Evolutionary conservation across 2,797 vertebrate species (phyloP), one percentile per base, ranked within the genome.

Genomic region (Scarus forsteni): DNA sequence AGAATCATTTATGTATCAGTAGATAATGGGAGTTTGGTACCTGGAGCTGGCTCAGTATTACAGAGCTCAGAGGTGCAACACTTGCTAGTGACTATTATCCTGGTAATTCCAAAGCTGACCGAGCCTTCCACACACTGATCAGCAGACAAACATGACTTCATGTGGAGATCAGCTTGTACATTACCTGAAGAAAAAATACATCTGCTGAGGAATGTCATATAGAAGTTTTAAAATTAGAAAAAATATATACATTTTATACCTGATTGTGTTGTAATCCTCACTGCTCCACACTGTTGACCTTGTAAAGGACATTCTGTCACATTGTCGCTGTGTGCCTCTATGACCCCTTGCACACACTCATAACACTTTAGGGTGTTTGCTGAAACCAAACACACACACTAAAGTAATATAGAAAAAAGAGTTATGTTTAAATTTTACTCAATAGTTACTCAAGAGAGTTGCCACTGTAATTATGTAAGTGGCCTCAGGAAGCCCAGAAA

Each of bases 41-140:
- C 86, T 5, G 76, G 43, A 7, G 27, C 14, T 9, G 1, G 0
- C 2, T 57, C 2, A 7, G 0, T 5, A 76, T 92, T 94, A 81
- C 92, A 94, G 10, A 77, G 65, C 0, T 79, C 34, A 0, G 75
- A 3, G 51, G 0, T 11, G 75, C 93, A 94, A 49, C 92, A 93
- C 2, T 48, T 19, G 50, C 1, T 72, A 19, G 9, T 56, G 0
- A 86, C 0, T 0, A 39, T 0, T 0, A 16, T 56, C 59, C n/a
- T 73, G 35, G 0, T 0, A 0, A 18, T 0, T 64, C 87, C 92
- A 45, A 59, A 70, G 69, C 89, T 90, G 16, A 87, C 0, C 0
- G 89, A 88, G 5, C 13, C 73, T 0, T 46, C 11, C 1, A 60
- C 0, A 58, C 92, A 94, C 0, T 79, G 8, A 2, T 18, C n/a